phyloP scores from a whole-genome alignment of 1,140 invertebrate species.

The Rhagoletis zephyria region DNA sequence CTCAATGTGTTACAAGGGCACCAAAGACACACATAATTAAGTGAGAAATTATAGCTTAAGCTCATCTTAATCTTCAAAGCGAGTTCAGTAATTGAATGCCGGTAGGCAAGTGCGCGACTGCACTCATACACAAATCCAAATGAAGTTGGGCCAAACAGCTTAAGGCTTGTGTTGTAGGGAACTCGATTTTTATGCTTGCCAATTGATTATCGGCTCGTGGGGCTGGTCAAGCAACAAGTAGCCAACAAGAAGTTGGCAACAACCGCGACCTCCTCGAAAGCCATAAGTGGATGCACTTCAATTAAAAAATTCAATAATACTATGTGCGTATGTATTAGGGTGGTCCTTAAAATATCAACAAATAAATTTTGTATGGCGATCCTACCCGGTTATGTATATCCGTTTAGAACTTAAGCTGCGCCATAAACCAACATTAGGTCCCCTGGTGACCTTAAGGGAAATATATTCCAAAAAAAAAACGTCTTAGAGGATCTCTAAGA shows the following conservation, averaged over 20 bases:
- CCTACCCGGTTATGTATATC: no score
- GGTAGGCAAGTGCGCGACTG: neutral
- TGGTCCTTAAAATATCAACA: no score
- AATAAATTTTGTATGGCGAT: no score
- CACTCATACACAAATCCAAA: slow-evolving; percentile 32
- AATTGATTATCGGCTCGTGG: neutral
- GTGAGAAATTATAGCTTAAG: slow-evolving; percentile 38
- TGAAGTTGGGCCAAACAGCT: neutral
- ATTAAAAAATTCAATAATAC: no score
- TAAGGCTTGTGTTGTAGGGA: neutral
- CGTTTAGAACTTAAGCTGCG: no score
- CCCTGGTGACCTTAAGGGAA: no score
- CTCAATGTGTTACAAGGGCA: slow-evolving; percentile 27
- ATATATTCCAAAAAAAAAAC: no score
- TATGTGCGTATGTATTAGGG: no score
- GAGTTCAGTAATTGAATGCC: slow-evolving; percentile 4
- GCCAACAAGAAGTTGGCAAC: neutral
- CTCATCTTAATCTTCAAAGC: neutral
- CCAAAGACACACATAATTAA: slow-evolving; percentile 9
- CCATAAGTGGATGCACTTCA: neutral
- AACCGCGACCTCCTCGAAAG: neutral
- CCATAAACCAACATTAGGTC: no score
- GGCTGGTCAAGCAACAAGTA: slow-evolving; percentile 6
- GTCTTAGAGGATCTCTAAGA: no score
- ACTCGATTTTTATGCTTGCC: slow-evolving; percentile 10